Conservation (phyloP, 2,113 vertebrate genomes). For the Uropsilus gracilis region DNA sequence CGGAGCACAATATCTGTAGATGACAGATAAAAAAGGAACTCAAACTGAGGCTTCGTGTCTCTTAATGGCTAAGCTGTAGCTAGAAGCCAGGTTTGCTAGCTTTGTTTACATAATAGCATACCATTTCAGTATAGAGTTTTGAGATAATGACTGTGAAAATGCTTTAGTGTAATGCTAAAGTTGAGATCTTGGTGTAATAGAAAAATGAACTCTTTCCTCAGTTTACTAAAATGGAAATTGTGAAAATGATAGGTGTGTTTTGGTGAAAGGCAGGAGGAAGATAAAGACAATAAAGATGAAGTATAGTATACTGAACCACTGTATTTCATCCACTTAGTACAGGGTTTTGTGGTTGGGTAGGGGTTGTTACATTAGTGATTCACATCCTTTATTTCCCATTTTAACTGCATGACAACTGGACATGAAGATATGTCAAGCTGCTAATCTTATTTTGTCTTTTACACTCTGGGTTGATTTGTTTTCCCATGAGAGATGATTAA, state of each 20-base stretch:
- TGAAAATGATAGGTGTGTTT: constrained; percentile 28
- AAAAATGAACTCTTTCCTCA: neutral
- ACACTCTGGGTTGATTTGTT: neutral
- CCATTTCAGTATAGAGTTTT: constrained; percentile 7
- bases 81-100: constrained; percentile 1
- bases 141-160: constrained; percentile 3
- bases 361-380: neutral
- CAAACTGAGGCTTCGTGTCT: neutral
- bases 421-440: neutral
- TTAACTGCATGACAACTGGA: neutral
- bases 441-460: constrained; percentile 11
- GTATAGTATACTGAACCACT: neutral
- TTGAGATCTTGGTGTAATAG: neutral
- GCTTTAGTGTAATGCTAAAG: constrained; percentile 28
- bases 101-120: neutral
- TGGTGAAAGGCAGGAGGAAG: neutral
- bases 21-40: constrained; percentile 2
- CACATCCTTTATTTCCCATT: neutral
- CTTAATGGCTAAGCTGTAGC: constrained; percentile 18
- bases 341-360: neutral
- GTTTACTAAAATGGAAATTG: neutral
- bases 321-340: neutral
- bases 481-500: constrained; percentile 16
- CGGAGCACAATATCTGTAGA: neutral
- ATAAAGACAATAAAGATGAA: neutral